phyloP scores from a whole-genome alignment of 35 echinoderm and acorn worm genomes.

The Stichopus chloronotus region DNA sequence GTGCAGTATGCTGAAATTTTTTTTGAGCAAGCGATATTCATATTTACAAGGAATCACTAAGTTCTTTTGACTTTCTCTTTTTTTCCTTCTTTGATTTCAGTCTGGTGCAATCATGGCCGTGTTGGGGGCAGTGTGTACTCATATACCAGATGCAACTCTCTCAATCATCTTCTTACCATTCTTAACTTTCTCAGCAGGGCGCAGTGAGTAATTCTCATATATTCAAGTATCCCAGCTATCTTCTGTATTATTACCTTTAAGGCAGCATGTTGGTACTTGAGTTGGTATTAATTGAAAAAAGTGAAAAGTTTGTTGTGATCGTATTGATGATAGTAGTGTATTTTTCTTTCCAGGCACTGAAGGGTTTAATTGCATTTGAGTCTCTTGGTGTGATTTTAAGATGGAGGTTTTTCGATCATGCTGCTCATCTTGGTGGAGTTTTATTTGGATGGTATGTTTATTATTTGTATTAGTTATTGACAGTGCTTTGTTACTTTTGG shows the following conservation, averaged over 20 bases:
- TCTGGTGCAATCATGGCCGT: slow-evolving; percentile 99
- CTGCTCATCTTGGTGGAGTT: slow-evolving; percentile 89
- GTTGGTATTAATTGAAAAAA: background rate
- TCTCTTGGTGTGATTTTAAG: slow-evolving; percentile 78
- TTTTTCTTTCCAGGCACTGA: slow-evolving; percentile 77
- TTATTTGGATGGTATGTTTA: slow-evolving; percentile 87
- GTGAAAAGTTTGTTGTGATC: background rate
- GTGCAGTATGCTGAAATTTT: no score
- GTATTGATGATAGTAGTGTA: background rate
- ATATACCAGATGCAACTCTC: slow-evolving; percentile 85
- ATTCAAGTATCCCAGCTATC: background rate
- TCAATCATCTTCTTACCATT: slow-evolving; percentile 95
- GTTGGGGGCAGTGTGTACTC: slow-evolving; percentile 77
- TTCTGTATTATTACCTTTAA: background rate
- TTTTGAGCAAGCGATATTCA: no score
- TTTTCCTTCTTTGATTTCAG: slow-evolving; percentile 50
- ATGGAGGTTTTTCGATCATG: slow-evolving; percentile 98
- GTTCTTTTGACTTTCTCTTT: no score
- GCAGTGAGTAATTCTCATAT: slow-evolving; percentile 66
- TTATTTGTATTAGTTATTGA: background rate
- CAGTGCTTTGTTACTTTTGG: no score
- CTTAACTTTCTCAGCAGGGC: slow-evolving; percentile 93
- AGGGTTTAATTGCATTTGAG: slow-evolving; percentile 80
- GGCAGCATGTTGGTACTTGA: no score
- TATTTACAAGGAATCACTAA: no score